Evolutionary conservation across 1,140 invertebrate species (phyloP).

Genomic region (Calliopsis andreniformis): DNA sequence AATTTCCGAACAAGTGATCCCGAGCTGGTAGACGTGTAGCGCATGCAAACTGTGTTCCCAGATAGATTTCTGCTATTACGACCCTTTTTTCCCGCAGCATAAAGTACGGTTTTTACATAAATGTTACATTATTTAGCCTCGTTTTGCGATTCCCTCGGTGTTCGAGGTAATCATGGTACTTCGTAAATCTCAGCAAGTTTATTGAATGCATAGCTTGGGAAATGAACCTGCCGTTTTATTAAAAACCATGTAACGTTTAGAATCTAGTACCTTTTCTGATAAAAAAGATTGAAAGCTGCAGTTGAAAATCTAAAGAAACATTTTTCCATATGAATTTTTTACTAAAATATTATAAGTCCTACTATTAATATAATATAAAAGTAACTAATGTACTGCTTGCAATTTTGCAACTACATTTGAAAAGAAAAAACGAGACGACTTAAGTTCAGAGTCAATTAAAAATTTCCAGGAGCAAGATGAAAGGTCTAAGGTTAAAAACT

Average conservation of each 20-base stretch:
- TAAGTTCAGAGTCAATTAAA: too few species aligned
- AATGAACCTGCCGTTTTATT: not conserved
- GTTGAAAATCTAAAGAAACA: not conserved
- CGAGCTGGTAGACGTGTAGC: not conserved
- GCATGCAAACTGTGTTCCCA: not conserved
- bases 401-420: too few species aligned
- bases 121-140: not conserved
- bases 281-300: not conserved
- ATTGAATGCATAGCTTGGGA: not conserved
- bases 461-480: too few species aligned
- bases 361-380: too few species aligned
- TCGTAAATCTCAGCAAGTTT: slow-evolving; percentile 4
- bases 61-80: not conserved
- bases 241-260: too few species aligned
- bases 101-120: slow-evolving; percentile 10
- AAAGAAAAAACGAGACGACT: too few species aligned
- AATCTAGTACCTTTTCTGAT: too few species aligned
- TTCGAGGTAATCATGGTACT: not conserved
- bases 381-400: too few species aligned
- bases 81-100: not conserved
- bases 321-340: too few species aligned
- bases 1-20: not conserved
- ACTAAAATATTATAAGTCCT: too few species aligned
- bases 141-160: not conserved
- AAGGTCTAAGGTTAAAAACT: too few species aligned